phyloP scores from a whole-genome alignment of 2,113 vertebrate genomes.

The Mohoua ochrocephala region DNA sequence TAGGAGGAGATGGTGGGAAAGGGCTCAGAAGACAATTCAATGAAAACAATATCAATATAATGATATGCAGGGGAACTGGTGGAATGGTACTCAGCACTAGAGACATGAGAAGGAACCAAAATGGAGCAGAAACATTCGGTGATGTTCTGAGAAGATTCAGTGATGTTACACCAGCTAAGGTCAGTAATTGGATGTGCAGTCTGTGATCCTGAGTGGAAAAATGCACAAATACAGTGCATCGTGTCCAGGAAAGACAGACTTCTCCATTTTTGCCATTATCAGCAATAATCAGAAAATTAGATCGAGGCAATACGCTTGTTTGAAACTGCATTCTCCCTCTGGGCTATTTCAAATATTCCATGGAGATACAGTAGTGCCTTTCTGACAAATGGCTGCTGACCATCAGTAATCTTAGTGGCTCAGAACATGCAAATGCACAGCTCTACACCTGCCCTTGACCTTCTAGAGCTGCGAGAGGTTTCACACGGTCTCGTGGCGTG shows the following conservation, averaged over 20 bases:
- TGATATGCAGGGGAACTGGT: neutral
- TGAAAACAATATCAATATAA: neutral
- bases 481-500: accelerated
- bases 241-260: neutral
- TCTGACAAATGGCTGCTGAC: neutral
- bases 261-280: neutral
- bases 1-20: neutral
- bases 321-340: neutral
- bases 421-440: neutral
- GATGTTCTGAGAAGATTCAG: neutral
- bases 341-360: neutral
- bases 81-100: neutral
- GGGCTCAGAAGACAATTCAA: neutral
- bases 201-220: neutral
- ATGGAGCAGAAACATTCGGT: neutral
- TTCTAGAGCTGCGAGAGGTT: neutral
- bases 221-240: accelerated
- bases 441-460: neutral
- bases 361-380: neutral
- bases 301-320: neutral
- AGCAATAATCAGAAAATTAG: slow-evolving; percentile 1
- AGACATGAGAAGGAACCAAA: neutral
- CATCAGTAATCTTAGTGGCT: neutral
- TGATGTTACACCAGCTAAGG: neutral
- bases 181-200: neutral